Base-by-base conservation (phyloP, 1,140 invertebrate genomes). In the Chelonus insularis region DNA sequence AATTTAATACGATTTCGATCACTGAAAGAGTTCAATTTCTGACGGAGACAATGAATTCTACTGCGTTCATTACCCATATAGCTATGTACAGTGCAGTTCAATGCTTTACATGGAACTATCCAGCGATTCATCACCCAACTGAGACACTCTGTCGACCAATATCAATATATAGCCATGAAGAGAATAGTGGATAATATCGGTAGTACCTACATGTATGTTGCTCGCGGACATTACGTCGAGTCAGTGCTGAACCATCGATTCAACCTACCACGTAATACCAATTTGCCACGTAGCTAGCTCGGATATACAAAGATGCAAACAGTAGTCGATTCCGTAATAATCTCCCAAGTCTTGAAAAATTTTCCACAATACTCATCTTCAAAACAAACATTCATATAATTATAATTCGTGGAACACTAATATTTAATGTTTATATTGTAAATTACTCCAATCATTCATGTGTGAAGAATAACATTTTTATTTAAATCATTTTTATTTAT, bases 191-290 rank as follows among this genome's bases (percentile, higher is more conserved):
- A 60, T 60, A 60, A 60, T 45, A 37, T 57, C 47, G 34, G 47
- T 21, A 60, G 45, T 34, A 16, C 7, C 23, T 50, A 23, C 4
- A 18, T 47, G 20, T 12, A 16, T 34, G 20, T 54, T n/a, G 34
- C 21, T 51, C 45, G 14, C 36, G 50, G 58, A 39, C 52, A 55
- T 55, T 55, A 36, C 36, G 18, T 55, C 36, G 36, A 52, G 21
- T 48, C 48, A 60, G 25, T 60, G 50, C 50, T 45, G 58, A 60
- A 48, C 58, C 32, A 60, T 60, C 50, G 58, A 60, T 60, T 60
- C 36, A 18, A n/a, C 29, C 21, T 37, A 41, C 52, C 58, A 60
- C 48, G 48, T 60, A 60, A 60, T 60, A 60, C 52, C 58, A 60
- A 60, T 60, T 60, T 60, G 58, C 50, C 58, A 32, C 48, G 37